Conservation (phyloP, 2,797 vertebrate genomes). For the Lithobates pipiens region DNA sequence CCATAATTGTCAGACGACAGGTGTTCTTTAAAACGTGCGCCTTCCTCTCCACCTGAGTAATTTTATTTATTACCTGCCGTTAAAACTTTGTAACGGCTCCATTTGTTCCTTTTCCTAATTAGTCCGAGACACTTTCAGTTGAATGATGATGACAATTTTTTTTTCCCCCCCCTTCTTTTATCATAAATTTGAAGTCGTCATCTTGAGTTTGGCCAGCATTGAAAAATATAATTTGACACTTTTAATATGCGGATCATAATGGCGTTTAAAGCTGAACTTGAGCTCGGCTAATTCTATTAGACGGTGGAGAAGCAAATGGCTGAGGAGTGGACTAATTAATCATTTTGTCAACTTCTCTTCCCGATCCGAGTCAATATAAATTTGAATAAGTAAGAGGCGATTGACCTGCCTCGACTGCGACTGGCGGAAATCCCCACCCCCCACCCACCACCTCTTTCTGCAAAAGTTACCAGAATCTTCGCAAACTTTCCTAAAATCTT, state of each 20-base stretch:
- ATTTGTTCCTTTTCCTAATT: slow-evolving; percentile 34
- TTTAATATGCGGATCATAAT: slow-evolving; percentile 73
- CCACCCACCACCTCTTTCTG: not conserved
- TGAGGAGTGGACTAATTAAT: slow-evolving; percentile 75
- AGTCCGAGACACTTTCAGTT: slow-evolving; percentile 25
- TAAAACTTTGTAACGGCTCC: slow-evolving; percentile 9
- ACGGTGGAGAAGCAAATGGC: slow-evolving; percentile 74
- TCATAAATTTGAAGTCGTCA: slow-evolving; percentile 66
- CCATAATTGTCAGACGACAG: too few species aligned
- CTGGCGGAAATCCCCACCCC: not conserved
- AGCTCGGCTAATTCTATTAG: slow-evolving; percentile 79
- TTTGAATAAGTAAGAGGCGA: slow-evolving; percentile 77
- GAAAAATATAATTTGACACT: slow-evolving; percentile 75
- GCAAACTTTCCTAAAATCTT: slow-evolving; percentile 34
- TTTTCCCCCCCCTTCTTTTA: slow-evolving; percentile 37
- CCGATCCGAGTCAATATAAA: slow-evolving; percentile 75
- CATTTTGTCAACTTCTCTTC: slow-evolving; percentile 78
- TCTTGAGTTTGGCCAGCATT: slow-evolving; percentile 66
- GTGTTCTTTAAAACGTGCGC: not conserved
- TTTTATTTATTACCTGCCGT: slow-evolving; percentile 20
- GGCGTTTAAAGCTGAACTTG: slow-evolving; percentile 78
- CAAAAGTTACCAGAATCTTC: not conserved
- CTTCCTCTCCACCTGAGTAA: not conserved
- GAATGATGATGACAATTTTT: slow-evolving; percentile 25
- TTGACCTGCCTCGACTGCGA: slow-evolving; percentile 69